phyloP scores from a whole-genome alignment of 2,888 invertebrate genomes.

The Crematogaster levior region DNA sequence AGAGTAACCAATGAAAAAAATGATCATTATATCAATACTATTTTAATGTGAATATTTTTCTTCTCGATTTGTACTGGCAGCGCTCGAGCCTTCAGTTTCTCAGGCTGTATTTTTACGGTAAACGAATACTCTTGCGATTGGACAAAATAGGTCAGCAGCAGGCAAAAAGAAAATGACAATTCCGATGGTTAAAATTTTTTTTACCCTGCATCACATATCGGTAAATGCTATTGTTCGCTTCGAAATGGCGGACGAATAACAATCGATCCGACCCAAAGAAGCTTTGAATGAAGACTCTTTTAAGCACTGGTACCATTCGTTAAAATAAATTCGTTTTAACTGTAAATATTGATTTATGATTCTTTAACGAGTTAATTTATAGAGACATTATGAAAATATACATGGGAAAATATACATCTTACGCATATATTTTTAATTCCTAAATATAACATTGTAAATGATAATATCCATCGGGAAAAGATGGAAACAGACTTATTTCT shows the following conservation, averaged over 20 bases:
- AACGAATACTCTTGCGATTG: slow-evolving; percentile 46
- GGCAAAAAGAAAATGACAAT: slow-evolving; percentile 41
- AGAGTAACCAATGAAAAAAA: background rate
- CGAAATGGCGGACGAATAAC: slow-evolving; percentile 31
- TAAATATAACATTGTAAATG: background rate
- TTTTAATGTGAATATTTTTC: slow-evolving; percentile 35
- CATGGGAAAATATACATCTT: background rate
- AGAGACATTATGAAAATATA: slow-evolving; percentile 3
- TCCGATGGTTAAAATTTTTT: slow-evolving; percentile 47
- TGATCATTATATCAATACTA: background rate
- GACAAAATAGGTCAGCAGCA: slow-evolving; percentile 47
- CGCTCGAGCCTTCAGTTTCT: slow-evolving; percentile 2
- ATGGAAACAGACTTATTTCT: background rate
- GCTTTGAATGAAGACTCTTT: slow-evolving; percentile 16
- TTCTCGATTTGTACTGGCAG: background rate
- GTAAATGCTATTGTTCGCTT: slow-evolving; percentile 65
- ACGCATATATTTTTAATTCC: background rate
- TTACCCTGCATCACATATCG: slow-evolving; percentile 11
- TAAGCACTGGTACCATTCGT: slow-evolving; percentile 12
- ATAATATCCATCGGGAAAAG: background rate
- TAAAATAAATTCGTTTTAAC: slow-evolving; percentile 26
- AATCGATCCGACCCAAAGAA: slow-evolving; percentile 34
- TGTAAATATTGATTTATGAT: slow-evolving; percentile 11
- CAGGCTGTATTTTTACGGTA: slow-evolving; percentile 32
- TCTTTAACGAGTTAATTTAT: slow-evolving; percentile 8